Evolutionary conservation across 1,140 invertebrate species (phyloP).

Genomic region (Drosophila biarmipes): DNA sequence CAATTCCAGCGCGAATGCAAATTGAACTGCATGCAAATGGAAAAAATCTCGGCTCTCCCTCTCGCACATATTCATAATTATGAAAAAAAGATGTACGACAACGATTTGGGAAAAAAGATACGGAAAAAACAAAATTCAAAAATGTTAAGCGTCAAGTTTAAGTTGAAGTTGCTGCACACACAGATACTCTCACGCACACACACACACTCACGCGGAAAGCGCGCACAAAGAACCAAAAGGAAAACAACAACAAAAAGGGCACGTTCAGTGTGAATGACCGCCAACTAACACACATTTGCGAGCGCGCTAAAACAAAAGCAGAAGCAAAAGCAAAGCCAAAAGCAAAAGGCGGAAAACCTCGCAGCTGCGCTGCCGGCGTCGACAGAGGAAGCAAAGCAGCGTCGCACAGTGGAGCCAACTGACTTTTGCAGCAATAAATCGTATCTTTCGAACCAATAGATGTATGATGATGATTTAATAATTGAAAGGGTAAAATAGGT

Average conservation of each 20-base stretch:
- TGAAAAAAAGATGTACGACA: not conserved
- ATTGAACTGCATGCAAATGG: slow-evolving; percentile 9
- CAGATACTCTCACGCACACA: slow-evolving; percentile 17
- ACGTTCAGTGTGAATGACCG: slow-evolving; percentile 84
- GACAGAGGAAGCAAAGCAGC: slow-evolving; percentile 60
- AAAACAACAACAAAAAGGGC: slow-evolving; percentile 61
- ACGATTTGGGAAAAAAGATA: slow-evolving; percentile 10
- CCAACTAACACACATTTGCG: slow-evolving; percentile 84
- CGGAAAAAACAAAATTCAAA: slow-evolving; percentile 15
- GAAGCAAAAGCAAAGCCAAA: slow-evolving; percentile 42
- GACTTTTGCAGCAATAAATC: too few species aligned
- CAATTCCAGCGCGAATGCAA: slow-evolving; percentile 44
- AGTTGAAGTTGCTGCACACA: slow-evolving; percentile 49
- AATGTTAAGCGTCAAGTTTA: slow-evolving; percentile 50
- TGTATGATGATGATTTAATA: too few species aligned
- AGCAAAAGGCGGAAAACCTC: slow-evolving; percentile 19
- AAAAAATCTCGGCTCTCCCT: not conserved
- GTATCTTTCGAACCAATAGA: too few species aligned
- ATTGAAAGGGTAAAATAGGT: too few species aligned
- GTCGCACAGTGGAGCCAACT: too few species aligned
- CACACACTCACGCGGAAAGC: slow-evolving; percentile 1
- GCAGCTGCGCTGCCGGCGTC: slow-evolving; percentile 37
- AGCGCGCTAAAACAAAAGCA: slow-evolving; percentile 81
- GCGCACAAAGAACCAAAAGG: slow-evolving; percentile 18
- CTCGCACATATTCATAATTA: not conserved